Evolutionary conservation across 1,140 invertebrate species (phyloP).

Genomic region (Colletes latitarsis): DNA sequence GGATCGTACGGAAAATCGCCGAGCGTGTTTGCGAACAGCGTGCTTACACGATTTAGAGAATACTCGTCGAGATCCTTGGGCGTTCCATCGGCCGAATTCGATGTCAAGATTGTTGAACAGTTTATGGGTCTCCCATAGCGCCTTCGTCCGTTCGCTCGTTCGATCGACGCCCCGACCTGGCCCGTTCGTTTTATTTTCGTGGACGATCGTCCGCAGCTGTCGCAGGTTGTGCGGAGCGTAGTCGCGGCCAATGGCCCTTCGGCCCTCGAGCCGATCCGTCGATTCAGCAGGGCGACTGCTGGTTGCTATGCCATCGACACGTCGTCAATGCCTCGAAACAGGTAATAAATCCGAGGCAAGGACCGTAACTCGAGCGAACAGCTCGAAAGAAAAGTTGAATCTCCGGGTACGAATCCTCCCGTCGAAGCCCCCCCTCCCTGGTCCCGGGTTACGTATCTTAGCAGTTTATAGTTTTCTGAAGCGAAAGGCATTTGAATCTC

Average conservation of each 20-base stretch:
- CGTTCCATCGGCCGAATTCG: constrained; percentile 8
- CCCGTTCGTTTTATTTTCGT: constrained; percentile 57
- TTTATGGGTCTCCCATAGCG: constrained; percentile 45
- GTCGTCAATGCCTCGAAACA: constrained; percentile 62
- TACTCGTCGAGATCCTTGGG: neutral
- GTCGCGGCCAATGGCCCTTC: constrained; percentile 43
- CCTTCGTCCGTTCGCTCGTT: constrained; percentile 33
- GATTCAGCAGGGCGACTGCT: constrained; percentile 47
- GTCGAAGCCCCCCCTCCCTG: neutral
- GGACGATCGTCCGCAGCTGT: constrained; percentile 58
- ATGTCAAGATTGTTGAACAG: constrained; percentile 38
- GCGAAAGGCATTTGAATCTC: constrained; percentile 14
- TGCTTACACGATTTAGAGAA: neutral
- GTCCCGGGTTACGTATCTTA: neutral
- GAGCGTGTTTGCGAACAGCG: neutral
- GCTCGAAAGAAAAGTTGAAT: constrained; percentile 19
- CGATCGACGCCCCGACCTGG: constrained; percentile 11
- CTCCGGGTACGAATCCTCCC: neutral
- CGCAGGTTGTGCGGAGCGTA: constrained; percentile 41
- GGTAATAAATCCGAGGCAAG: constrained; percentile 52
- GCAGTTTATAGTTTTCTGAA: constrained; percentile 21
- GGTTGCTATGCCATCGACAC: constrained; percentile 50
- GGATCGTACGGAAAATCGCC: too few species aligned
- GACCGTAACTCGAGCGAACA: constrained; percentile 36
- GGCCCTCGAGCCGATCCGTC: constrained; percentile 35